Base-by-base conservation (phyloP, 2,113 vertebrate species). In the Genyomyrus donnyi region DNA sequence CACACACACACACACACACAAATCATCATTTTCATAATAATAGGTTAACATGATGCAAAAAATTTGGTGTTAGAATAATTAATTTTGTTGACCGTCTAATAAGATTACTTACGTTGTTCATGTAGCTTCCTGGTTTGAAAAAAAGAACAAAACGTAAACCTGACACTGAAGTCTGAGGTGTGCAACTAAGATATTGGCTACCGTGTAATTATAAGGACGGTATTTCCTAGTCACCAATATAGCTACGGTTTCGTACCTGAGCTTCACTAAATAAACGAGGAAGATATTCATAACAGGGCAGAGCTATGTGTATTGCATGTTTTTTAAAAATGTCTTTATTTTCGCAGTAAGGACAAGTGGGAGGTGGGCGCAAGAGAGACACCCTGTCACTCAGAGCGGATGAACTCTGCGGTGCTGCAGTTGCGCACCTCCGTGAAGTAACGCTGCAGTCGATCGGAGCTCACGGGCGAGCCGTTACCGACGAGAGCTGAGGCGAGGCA, bases 261-360 rank as follows among this genome's bases (percentile, higher is more conserved):
- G 21, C 83, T 21, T n/a, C 24, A 49, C 13, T 31, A 27, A 77
- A 48, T 80, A 66, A 5, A 46, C 15, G 15, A 50, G n/a, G n/a
- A 49, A 88, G 90, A 70, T 53, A 89, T 89, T 2, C 53, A 31
- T 70, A 70, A 31, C 3, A 42, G 2, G n/a, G 2, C 27, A 70
- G 10, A 31, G 62, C 9, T 86, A 49, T 74, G 10, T 83, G 89
- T 70, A 77, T 90, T 90, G 27, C 83, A 85, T 80, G 46, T 90
- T 92, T 90, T 92, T 89, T 90, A 50, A 91, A 88, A 92, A 91
- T 89, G 89, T 91, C 89, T 93, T 91, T 91, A 91, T 92, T 91
- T 92, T 91, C 88, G 66, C 91, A 88, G 91, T 89, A 86, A 89
- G 89, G 85, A 91, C 89, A 74, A 52, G 87, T 90, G 90, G 91